These are phyloP conservation scores for Galerucella pusilla DNA, from an alignment of 2,888 invertebrate genomes.

Conservation along the genomic window DNA sequence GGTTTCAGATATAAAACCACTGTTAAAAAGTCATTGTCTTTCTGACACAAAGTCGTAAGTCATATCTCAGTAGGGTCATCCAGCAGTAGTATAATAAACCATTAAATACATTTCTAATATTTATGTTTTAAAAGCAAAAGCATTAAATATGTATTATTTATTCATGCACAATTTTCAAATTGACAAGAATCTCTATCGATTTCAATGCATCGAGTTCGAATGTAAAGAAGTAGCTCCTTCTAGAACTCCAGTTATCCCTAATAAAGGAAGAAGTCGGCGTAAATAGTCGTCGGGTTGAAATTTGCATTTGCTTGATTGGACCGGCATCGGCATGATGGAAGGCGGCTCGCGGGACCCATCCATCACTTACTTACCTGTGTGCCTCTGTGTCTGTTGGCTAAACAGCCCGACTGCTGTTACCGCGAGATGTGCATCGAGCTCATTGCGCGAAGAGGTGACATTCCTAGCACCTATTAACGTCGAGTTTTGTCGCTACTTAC, in stretches of 20 bases:
- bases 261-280: slow-evolving; percentile 30
- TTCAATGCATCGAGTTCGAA: slow-evolving; percentile 9
- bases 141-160: too few species aligned
- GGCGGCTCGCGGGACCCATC: slow-evolving; percentile 54
- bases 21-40: too few species aligned
- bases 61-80: too few species aligned
- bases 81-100: too few species aligned
- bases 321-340: slow-evolving; percentile 54
- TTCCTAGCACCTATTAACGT: slow-evolving; percentile 52
- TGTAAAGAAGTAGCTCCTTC: slow-evolving; percentile 23
- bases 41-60: too few species aligned
- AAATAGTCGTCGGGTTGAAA: slow-evolving; percentile 42
- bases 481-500: slow-evolving; percentile 42
- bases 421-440: slow-evolving; percentile 46
- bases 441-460: slow-evolving; percentile 47
- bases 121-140: too few species aligned
- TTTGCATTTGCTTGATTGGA: slow-evolving; percentile 59
- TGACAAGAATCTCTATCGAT: slow-evolving; percentile 33
- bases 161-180: neutral
- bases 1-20: too few species aligned
- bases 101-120: too few species aligned
- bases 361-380: slow-evolving; percentile 55
- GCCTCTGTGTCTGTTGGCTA: slow-evolving; percentile 27
- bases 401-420: slow-evolving; percentile 43
- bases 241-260: slow-evolving; percentile 30